These are phyloP conservation scores for Phragmatobia fuliginosa DNA, from an alignment of 2,888 invertebrate genomes.

Conservation along the genomic window DNA sequence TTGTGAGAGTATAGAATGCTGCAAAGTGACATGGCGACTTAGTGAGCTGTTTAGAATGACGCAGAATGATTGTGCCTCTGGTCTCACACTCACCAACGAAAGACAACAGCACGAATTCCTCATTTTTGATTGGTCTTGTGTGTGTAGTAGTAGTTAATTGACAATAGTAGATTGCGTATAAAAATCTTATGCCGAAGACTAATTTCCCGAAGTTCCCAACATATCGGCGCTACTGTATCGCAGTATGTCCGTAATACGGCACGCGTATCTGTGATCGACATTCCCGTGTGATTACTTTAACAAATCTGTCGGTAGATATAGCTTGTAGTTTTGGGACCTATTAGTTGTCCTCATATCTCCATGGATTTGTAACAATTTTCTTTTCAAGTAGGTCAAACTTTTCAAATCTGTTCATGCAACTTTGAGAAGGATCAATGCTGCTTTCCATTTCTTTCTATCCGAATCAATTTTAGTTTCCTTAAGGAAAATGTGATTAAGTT, in stretches of 20 bases:
- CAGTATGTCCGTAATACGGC: conserved; percentile 44
- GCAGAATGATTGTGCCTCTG: no score
- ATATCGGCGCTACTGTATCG: background rate
- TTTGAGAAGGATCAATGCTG: conserved; percentile 23
- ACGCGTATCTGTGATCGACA: conserved; percentile 62
- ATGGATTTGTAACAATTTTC: conserved; percentile 42
- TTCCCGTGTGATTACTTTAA: conserved; percentile 70
- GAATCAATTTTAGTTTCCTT: conserved; percentile 10
- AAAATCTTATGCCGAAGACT: no score
- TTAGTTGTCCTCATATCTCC: conserved; percentile 39
- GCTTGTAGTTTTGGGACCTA: conserved; percentile 39
- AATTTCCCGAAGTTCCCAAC: background rate
- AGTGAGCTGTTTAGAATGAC: no score
- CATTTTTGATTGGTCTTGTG: no score
- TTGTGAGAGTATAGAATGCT: no score
- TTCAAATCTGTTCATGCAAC: conserved; percentile 18
- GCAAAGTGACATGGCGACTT: no score
- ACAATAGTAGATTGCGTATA: no score
- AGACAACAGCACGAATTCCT: no score
- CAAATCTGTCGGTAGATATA: conserved; percentile 63
- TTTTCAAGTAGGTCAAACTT: conserved; percentile 26
- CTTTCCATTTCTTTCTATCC: conserved; percentile 3
- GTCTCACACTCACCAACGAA: no score
- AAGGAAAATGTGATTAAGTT: background rate
- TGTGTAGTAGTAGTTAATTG: no score